Evolutionary conservation across 2,113 vertebrate genomes (phyloP), one percentile per base, ranked within the genome.

Genomic region (Apaloderma vittatum): DNA sequence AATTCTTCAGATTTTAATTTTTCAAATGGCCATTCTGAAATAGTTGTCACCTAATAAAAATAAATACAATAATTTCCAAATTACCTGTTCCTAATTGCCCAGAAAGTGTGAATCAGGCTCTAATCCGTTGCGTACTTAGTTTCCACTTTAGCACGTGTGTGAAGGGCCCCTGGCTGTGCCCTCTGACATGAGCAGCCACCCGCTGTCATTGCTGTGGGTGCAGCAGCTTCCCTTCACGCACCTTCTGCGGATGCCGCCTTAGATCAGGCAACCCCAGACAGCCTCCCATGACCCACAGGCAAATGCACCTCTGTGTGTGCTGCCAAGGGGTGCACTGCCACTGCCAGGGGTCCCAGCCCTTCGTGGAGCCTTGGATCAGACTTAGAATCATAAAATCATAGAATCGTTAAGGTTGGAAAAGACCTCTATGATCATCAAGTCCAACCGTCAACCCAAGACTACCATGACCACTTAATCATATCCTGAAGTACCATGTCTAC

Each of bases 281-380:
- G 36, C 32, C 7, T 15, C 1, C 0, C 11, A 8, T 1, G 1
- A 8, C 43, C 13, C 3, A 6, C 36, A 11, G 36, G 7, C 12
- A 12, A 51, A 16, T 17, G 20, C 3, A 13, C 9, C 22, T 21
- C 9, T 27, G 24, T 4, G 6, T 9, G 19, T 7, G 11, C 54
- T 78, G 49, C 37, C 0, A 6, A 27, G 15, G 9, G n/a, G 2
- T 43, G 45, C 27, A 32, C 27, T 1, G 2, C 15, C 36, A 4
- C 49, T 32, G 37, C 49, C 20, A 37, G 13, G 14, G 8, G 14
- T 23, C 26, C 32, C 32, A 67, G 36, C 10, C 7, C 9, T 16
- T 8, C 9, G 9, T 8, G 19, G 9, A 52, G 14, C 37, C 45
- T 46, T 1, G 0, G 6, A 15, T 12, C 32, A 45, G 36, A 8